A percentile compares a stretch with the other conserved stretches of the same genome.
phyloP scores from a whole-genome alignment of 2,888 invertebrate genomes.

The Chymomyza caudatula region DNA sequence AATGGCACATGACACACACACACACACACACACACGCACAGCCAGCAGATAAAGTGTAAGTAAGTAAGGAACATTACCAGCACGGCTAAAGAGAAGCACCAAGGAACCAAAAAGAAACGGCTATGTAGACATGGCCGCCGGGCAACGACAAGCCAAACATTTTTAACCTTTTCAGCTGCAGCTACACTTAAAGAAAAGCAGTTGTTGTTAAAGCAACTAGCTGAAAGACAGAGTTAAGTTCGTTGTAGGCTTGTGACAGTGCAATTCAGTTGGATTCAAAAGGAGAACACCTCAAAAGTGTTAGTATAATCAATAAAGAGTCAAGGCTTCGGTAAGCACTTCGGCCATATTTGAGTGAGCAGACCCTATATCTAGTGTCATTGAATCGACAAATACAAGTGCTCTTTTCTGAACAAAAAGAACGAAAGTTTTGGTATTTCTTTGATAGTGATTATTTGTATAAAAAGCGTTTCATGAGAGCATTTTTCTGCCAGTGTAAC shows the following conservation, averaged over 20 bases:
- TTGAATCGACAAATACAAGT: no score
- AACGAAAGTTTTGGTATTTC: no score
- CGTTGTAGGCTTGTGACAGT: no score
- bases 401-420: no score
- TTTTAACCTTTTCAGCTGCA: conserved; percentile 53
- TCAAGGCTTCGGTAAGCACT: no score
- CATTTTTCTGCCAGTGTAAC: not conserved
- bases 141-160: conserved; percentile 53
- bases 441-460: no score
- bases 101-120: conserved; percentile 49
- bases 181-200: not conserved
- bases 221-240: no score
- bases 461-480: not conserved
- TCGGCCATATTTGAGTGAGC: no score
- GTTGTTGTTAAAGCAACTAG: no score
- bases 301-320: not conserved
- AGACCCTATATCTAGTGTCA: no score
- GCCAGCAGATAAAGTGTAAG: not conserved
- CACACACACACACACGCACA: conserved; percentile 3
- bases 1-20: conserved; percentile 27
- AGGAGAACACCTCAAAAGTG: no score
- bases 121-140: conserved; percentile 68
- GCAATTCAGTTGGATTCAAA: not conserved
- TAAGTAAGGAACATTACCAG: conserved; percentile 36
- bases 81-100: conserved; percentile 17